Conservation (phyloP, 2,797 vertebrate species). For the Garrulus glandarius region DNA sequence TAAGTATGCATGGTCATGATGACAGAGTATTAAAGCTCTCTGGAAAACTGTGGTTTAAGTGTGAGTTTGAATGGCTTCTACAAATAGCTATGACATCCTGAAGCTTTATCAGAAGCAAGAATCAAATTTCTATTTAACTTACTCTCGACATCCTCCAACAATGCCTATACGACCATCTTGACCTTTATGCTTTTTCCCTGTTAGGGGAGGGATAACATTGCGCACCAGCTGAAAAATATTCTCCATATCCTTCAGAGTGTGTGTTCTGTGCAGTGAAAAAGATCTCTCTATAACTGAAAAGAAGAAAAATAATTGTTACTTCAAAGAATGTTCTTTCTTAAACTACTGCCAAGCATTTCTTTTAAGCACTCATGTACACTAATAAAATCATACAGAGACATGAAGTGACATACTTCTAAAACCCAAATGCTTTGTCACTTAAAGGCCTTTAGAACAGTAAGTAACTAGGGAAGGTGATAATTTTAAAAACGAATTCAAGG, state of each 20-base stretch:
- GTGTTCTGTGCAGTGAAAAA: conserved; percentile 77
- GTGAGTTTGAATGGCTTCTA: not conserved
- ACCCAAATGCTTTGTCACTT: not conserved
- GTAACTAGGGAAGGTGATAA: not conserved
- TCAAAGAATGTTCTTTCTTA: not conserved
- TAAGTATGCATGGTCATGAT: not conserved
- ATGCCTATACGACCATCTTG: conserved; percentile 93
- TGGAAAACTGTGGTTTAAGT: not conserved
- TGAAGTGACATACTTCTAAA: not conserved
- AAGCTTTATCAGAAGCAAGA: not conserved
- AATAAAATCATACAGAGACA: not conserved
- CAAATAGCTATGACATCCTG: not conserved
- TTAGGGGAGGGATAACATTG: conserved; percentile 86
- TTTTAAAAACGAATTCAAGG: not conserved
- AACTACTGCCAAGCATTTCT: not conserved
- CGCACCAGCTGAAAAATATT: conserved; percentile 83
- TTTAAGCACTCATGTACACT: not conserved
- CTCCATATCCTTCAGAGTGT: conserved; percentile 84
- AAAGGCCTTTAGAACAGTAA: not conserved
- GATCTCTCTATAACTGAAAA: conserved; percentile 86
- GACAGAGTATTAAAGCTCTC: not conserved
- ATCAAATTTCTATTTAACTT: conserved; percentile 64
- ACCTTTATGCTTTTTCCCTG: conserved; percentile 91
- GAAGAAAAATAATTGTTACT: conserved; percentile 44
- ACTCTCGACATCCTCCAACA: conserved; percentile 96